Conservation (phyloP, 2,888 invertebrate genomes). For the Patella pellucida region DNA sequence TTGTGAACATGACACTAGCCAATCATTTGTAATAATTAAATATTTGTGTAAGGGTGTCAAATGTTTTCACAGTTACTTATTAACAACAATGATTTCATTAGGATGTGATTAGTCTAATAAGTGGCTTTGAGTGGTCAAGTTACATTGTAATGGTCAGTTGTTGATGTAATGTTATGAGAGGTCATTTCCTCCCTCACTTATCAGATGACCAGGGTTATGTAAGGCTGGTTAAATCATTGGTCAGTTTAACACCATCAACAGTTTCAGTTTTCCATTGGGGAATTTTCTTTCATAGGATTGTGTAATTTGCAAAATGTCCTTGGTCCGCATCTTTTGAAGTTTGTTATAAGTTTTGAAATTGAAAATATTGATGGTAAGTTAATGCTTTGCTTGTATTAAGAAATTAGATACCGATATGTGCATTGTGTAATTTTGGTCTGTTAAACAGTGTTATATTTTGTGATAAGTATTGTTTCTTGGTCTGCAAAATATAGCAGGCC, state of each 20-base stretch:
- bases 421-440: too few species aligned
- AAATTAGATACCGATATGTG: too few species aligned
- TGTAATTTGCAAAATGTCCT: too few species aligned
- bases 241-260: slow-evolving; percentile 2
- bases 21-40: not conserved
- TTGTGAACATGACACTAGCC: not conserved
- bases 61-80: not conserved
- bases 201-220: not conserved
- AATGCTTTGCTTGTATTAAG: too few species aligned
- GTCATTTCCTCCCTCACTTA: slow-evolving; percentile 10
- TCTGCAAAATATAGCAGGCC: too few species aligned
- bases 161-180: slow-evolving; percentile 10
- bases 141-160: not conserved
- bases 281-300: not conserved
- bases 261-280: not conserved
- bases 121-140: not conserved
- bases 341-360: not conserved
- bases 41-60: not conserved
- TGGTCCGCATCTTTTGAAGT: too few species aligned
- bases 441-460: too few species aligned
- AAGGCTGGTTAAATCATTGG: not conserved
- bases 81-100: slow-evolving; percentile 7
- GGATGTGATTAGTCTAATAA: not conserved
- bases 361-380: slow-evolving; percentile 8
- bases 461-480: too few species aligned